Base-by-base conservation (phyloP, 1,140 invertebrate genomes). In the Dufourea novaeangliae region DNA sequence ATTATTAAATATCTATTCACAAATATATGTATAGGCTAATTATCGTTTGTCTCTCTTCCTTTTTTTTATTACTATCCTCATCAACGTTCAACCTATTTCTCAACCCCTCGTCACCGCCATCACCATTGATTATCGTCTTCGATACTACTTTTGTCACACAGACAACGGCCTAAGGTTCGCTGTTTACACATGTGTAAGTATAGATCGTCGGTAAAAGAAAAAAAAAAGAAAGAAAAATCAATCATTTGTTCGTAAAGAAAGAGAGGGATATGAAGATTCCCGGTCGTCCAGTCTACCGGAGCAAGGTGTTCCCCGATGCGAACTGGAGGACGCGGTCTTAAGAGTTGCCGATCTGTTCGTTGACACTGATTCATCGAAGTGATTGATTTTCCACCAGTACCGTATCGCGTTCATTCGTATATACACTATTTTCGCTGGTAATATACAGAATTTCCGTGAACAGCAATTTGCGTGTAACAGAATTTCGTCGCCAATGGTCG, bases 1-100 rank as follows among this genome's bases (percentile, higher is more conserved):
- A 92, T 91, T 91, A 92, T 91, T 91, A 91, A 91, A 92, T 92
- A 91, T 90, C 88, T 92, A 92, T 92, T 92, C 91, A 92, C 90
- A 92, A 88, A 86, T 85, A 87, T 90, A 91, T 89, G 86, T 82
- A 89, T 88, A 89, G 71, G 80, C 75, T 87, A 89, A 82, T 54
- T 69, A 76, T 76, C 54, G 7, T 46, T 17, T 50, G 17, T 50
- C 8, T 44, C 8, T n/a, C 8, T 8, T 50, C 46, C 20, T 50
- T n/a, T 3, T n/a, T 3, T 67, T 78, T 87, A 84, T 82, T 84
- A 81, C 79, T 87, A 83, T 84, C 61, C 46, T 70, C 50, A 69
- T 83, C 78, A 69, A 63, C 76, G 66, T 68, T n/a, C 66, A 52
- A 79, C 62, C 66, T 67, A 32, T 8, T 37, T 46, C 57, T 37